Base-by-base conservation (phyloP, 2,888 invertebrate species). In the Platycnemis pennipes region DNA sequence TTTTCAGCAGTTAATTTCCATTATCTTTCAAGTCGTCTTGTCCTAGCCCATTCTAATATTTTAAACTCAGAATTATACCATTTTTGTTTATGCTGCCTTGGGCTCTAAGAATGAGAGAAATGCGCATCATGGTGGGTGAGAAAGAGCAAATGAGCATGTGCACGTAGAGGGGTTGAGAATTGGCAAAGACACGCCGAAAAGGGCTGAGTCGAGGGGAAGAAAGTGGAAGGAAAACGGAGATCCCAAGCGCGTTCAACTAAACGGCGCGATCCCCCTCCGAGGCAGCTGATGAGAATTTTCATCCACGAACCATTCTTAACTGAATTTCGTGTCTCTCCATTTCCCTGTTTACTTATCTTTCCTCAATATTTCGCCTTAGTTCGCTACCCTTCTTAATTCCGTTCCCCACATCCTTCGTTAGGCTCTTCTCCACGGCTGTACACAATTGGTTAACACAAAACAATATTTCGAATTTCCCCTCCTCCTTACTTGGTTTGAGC, bases 341-440 rank as follows among this genome's bases (percentile, higher is more conserved):
- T 37, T 77, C 77, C 77, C 37, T 77, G 77, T 77, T 77, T 77
- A 77, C 77, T 77, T 77, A 77, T 37, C 77, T 77, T 77, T 31
- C 37, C 77, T 37, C 77, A 77, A 77, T 77, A 77, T 77, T 77
- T 77, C 77, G 77, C 77, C 77, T 77, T 77, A 77, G 31, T 77
- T 77, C 37, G 77, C 37, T 77, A 77, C 77, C 37, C 37, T 16
- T n/a, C 31, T 77, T 37, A 37, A 77, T 77, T 77, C n/a, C 16
- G 77, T 37, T 31, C 37, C 77, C 77, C 77, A n/a, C 37, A 37
- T 77, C 77, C 77, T 77, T 77, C 77, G 37, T 77, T 77, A 37
- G 37, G 31, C 31, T 26, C 7, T 77, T 37, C 77, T 77, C 31
- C 77, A 77, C 77, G 77, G 37, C 77, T 37, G 77, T 31, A 77